Conservation (phyloP, 2,113 vertebrate genomes). For the Limnothrissa miodon region DNA sequence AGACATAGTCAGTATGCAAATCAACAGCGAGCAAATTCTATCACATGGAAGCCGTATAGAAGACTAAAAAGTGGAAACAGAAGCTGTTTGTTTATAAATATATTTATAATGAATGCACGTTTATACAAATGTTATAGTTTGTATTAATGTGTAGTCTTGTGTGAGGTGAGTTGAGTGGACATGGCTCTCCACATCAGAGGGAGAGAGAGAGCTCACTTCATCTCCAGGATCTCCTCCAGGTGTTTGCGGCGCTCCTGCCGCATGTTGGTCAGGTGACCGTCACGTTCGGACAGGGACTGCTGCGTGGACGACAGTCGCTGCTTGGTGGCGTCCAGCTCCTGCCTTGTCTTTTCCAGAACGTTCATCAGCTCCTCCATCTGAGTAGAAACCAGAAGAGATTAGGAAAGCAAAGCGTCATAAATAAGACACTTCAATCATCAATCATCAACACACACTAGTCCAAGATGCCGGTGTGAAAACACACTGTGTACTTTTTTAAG, state of each 20-base stretch:
- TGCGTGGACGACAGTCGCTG: conserved; percentile 94
- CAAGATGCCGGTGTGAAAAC: no score
- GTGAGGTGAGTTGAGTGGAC: no score
- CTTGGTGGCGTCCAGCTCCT: conserved; percentile 95
- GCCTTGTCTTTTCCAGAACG: conserved; percentile 90
- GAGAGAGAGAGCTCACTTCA: conserved; percentile 83
- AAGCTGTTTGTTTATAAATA: no score
- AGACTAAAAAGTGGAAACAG: no score
- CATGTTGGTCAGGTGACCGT: conserved; percentile 91
- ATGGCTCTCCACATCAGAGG: background rate
- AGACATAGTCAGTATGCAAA: no score
- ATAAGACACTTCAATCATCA: background rate
- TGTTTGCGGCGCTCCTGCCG: conserved; percentile 92
- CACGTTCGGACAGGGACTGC: conserved; percentile 92
- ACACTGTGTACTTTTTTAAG: no score
- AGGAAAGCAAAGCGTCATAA: background rate
- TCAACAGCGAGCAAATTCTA: no score
- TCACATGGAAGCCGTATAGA: no score
- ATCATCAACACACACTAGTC: no score
- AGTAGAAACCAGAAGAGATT: background rate
- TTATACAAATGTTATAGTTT: no score
- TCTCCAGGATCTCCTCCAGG: conserved; percentile 97
- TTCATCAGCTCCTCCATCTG: conserved; percentile 95
- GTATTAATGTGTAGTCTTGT: no score
- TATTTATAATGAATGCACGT: no score